phyloP scores from a whole-genome alignment of 2,113 vertebrate species.

The Gymnorhina tibicen region DNA sequence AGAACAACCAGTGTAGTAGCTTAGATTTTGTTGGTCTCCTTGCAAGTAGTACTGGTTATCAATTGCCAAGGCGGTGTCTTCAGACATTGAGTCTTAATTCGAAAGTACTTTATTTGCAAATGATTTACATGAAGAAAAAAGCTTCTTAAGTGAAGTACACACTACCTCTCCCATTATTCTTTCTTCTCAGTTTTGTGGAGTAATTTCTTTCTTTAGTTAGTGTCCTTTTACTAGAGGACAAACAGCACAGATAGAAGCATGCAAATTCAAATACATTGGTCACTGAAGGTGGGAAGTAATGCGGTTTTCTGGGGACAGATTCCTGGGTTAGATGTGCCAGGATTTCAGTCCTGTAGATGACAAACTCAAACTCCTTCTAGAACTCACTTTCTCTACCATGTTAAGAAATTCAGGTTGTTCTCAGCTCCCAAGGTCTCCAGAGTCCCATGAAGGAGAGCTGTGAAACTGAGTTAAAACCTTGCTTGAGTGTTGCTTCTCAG shows the following conservation, averaged over 20 bases:
- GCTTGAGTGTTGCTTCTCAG: background rate
- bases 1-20: background rate
- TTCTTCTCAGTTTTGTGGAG: background rate
- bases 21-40: background rate
- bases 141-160: background rate
- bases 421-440: background rate
- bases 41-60: background rate
- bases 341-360: background rate
- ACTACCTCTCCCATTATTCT: background rate
- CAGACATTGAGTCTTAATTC: background rate
- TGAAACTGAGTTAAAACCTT: background rate
- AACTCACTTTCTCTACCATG: background rate
- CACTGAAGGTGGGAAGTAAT: background rate
- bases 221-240: background rate
- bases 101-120: background rate
- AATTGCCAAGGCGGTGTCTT: background rate
- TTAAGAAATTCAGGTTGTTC: background rate
- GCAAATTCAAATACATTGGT: background rate
- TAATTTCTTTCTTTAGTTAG: background rate
- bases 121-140: background rate
- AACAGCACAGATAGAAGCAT: background rate
- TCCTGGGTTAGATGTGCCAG: background rate
- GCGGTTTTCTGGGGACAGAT: rapidly evolving
- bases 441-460: background rate
- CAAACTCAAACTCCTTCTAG: background rate